Conservation (phyloP, 1,140 invertebrate species). For the Pseudomyrmex concolor region DNA sequence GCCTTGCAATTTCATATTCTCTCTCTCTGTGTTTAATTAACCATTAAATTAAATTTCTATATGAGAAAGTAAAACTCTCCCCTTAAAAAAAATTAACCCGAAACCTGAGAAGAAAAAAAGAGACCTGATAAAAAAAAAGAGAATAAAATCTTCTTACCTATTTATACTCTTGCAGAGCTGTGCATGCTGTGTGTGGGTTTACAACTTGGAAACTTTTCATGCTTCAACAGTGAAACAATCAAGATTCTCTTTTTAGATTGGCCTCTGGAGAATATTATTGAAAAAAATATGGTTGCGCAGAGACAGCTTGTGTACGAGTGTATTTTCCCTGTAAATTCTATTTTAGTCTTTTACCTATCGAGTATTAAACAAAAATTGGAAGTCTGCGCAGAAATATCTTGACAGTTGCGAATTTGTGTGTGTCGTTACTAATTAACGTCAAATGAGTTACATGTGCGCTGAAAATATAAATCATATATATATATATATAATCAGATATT, state of each 20-base stretch:
- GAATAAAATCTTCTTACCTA: background rate
- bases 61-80: constrained; percentile 6
- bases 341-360: no score
- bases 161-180: constrained; percentile 1
- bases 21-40: background rate
- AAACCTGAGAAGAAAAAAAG: no score
- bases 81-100: background rate
- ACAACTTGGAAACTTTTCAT: constrained; percentile 1
- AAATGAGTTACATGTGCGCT: background rate
- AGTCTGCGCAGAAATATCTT: no score
- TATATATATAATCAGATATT: background rate
- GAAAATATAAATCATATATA: no score
- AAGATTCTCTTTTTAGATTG: constrained; percentile 5
- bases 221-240: background rate
- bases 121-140: background rate
- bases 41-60: background rate
- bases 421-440: background rate
- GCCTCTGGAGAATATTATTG: background rate
- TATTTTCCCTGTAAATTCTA: no score
- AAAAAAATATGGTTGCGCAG: background rate
- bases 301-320: background rate
- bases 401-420: no score
- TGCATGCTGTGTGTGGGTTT: background rate
- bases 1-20: background rate
- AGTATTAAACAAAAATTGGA: no score